Evolutionary conservation across 2,888 invertebrate genomes (phyloP), one percentile per base, ranked within the genome.

Genomic region (Amphiduros pacificus): DNA sequence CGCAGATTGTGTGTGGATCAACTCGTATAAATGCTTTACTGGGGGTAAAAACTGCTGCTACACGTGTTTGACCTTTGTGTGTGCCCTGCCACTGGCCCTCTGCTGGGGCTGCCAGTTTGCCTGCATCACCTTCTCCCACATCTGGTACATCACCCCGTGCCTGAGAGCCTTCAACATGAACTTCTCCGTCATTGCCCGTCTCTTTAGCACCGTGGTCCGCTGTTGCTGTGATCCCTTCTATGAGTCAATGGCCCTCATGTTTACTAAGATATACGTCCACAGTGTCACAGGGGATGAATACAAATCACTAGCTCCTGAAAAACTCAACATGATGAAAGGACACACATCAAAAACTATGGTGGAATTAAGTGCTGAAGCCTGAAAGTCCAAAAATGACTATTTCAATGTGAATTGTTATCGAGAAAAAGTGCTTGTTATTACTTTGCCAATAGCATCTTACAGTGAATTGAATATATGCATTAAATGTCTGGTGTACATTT

Each of bases 61-160:
- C 84, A 86, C 87, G 5, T 77, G 88, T 52, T 85, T 90, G 41
- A 86, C 89, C 1, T 87, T 89, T 56, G 72, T 90, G 24, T 83
- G 88, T 2, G 89, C 89, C 0, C 89, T 90, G 4, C 84, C 89
- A 26, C 84, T 87, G 57, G 89, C 89, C 0, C 83, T 89, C 66
- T 82, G 87, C 68, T 84, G 89, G 32, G 73, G 71, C 51, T 73
- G 71, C 51, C 32, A 66, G 27, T 73, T 73, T 55, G 71, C 73
- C 26, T 64, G 89, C 71, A 82, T 90, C 11, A 87, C 90, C 2
- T 71, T 66, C 58, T 27, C 26, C 49, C 89, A 90, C 84, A 89
- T 90, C 74, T 90, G 90, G 90, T 89, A 89, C 76, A 83, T 87
- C n/a, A 88, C 86, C 0, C 90, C 90, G 0, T 87, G 87, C 64